Evolutionary conservation across 2,113 vertebrate species (phyloP), one percentile per base, ranked within the genome.

Genomic region (Choloepus hoffmanni): DNA sequence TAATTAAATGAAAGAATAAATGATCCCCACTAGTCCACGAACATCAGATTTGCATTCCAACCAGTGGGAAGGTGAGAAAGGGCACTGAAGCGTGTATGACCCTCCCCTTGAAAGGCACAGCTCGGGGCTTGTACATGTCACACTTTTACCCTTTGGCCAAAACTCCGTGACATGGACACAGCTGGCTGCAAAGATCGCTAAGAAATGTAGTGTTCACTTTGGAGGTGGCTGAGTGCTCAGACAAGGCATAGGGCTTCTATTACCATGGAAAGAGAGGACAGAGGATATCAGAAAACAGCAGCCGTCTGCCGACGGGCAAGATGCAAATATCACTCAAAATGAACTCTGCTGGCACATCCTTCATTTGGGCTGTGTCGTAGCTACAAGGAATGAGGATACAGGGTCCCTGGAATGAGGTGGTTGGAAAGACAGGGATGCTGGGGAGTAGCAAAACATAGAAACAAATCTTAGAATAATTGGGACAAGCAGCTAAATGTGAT

Each of bases 391-490:
- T 2, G 65, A 82, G 90, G 50, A 16, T 0, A 10, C 3, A 4
- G 81, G 63, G 81, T 26, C 67, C 78, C 90, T 63, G 82, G 73
- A 33, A 70, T 58, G 68, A 4, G 60, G 48, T 14, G 36, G 48
- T 77, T 48, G 62, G 72, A 50, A 77, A 88, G 78, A 55, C 70
- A 12, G 67, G 50, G 68, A 30, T 11, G 53, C 40, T 19, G n/a
- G 67, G 67, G 10, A 85, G 88, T 23, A 65, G 92, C 92, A 40
- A n/a, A 78, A 58, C 94, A 55, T 24, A 73, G 87, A 81, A 72
- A 87, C 81, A 85, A 78, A 82, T 92, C 91, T 76, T 23, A 6
- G 55, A 43, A 21, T 92, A 94, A 97, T 97, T 60, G 88, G 89
- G 96, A 92, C 94, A 95, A 95, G 94, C 76, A 23, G 88, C 82